Evolutionary conservation across 2,797 vertebrate genomes (phyloP).

Genomic region (Caiman crocodilus): DNA sequence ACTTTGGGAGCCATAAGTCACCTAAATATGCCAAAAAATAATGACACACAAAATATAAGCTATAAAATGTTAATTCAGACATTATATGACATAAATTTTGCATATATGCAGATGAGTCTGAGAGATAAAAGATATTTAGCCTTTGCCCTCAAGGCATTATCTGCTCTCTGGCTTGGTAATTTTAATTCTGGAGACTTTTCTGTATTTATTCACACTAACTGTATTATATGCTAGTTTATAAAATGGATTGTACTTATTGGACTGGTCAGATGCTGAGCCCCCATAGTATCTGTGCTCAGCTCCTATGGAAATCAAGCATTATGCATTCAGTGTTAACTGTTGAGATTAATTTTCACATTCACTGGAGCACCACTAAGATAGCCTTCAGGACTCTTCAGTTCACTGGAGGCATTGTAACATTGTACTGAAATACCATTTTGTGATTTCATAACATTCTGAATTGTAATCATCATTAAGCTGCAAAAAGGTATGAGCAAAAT

Average conservation of each 20-base stretch:
- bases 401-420: background rate
- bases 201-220: background rate
- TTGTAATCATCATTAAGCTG: background rate
- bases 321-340: background rate
- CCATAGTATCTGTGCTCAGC: background rate
- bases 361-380: background rate
- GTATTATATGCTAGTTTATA: background rate
- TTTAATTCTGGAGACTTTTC: background rate
- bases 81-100: conserved; percentile 16
- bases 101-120: conserved; percentile 19
- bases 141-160: background rate
- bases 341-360: background rate
- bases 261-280: background rate
- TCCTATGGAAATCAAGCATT: background rate
- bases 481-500: background rate
- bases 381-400: background rate
- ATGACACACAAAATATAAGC: conserved; percentile 13
- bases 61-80: conserved; percentile 34
- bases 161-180: background rate
- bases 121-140: conserved; percentile 22
- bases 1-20: background rate
- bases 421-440: background rate
- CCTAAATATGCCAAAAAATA: conserved; percentile 12
- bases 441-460: background rate
- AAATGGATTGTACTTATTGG: background rate